phyloP scores from a whole-genome alignment of 2,888 invertebrate species.

The Heliconius cydno region DNA sequence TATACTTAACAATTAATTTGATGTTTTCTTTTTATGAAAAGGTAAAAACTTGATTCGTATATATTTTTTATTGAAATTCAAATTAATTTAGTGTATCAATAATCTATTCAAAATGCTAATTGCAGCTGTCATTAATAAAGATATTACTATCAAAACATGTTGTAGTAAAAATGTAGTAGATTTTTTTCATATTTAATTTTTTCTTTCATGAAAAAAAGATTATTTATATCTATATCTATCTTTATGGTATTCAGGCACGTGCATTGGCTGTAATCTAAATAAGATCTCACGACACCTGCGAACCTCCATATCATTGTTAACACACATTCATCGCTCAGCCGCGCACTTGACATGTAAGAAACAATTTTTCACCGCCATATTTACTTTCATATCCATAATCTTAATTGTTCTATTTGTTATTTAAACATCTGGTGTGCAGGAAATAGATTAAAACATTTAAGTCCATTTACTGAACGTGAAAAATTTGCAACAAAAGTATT shows the following conservation, averaged over 20 bases:
- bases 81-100: conserved; percentile 11
- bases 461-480: conserved; percentile 62
- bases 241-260: conserved; percentile 51
- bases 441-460: conserved; percentile 58
- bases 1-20: conserved; percentile 19
- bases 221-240: conserved; percentile 48
- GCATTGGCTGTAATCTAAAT: conserved; percentile 60
- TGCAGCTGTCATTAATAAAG: conserved; percentile 19
- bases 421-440: conserved; percentile 63
- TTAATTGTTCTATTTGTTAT: conserved; percentile 61
- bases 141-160: conserved; percentile 9
- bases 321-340: conserved; percentile 63
- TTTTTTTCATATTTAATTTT: background rate
- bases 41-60: background rate
- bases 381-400: conserved; percentile 46
- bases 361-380: conserved; percentile 47
- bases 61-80: conserved; percentile 15
- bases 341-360: conserved; percentile 53
- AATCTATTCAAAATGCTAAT: conserved; percentile 15
- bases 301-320: conserved; percentile 71
- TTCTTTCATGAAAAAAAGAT: conserved; percentile 26
- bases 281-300: conserved; percentile 66
- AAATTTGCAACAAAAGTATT: conserved; percentile 61
- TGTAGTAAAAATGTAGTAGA: background rate
- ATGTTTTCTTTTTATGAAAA: conserved; percentile 6